Conservation (phyloP, 2,888 invertebrate genomes). For the Busseola fusca region DNA sequence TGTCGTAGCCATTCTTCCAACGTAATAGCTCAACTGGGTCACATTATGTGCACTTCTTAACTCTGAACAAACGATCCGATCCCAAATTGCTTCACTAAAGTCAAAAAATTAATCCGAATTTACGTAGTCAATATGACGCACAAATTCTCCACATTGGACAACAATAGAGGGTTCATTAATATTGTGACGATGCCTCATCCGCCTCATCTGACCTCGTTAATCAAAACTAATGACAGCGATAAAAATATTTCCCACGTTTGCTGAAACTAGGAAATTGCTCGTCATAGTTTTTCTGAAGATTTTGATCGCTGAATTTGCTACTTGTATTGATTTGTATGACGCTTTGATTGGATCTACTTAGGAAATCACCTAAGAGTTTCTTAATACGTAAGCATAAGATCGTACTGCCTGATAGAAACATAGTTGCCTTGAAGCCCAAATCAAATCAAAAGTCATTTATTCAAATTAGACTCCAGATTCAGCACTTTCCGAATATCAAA, state of each 20-base stretch:
- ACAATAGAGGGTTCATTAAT: slow-evolving; percentile 70
- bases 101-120: slow-evolving; percentile 44
- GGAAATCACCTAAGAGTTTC: not conserved
- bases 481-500: not conserved
- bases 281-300: slow-evolving; percentile 56
- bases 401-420: not conserved
- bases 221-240: slow-evolving; percentile 75
- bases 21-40: slow-evolving; percentile 52
- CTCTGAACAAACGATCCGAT: slow-evolving; percentile 44
- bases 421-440: not conserved
- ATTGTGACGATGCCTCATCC: slow-evolving; percentile 60
- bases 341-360: not conserved
- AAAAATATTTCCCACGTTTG: slow-evolving; percentile 69
- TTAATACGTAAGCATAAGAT: not conserved
- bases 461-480: not conserved
- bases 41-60: slow-evolving; percentile 59
- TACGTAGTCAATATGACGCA: slow-evolving; percentile 49
- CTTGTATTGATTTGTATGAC: slow-evolving; percentile 4
- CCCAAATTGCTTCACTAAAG: slow-evolving; percentile 43
- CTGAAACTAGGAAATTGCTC: slow-evolving; percentile 62
- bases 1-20: slow-evolving; percentile 44
- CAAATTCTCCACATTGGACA: slow-evolving; percentile 61
- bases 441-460: not conserved
- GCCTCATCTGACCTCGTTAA: slow-evolving; percentile 68
- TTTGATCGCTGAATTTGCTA: slow-evolving; percentile 30